phyloP scores from a whole-genome alignment of 1,140 invertebrate species.

The Drosophila quadrilineata region DNA sequence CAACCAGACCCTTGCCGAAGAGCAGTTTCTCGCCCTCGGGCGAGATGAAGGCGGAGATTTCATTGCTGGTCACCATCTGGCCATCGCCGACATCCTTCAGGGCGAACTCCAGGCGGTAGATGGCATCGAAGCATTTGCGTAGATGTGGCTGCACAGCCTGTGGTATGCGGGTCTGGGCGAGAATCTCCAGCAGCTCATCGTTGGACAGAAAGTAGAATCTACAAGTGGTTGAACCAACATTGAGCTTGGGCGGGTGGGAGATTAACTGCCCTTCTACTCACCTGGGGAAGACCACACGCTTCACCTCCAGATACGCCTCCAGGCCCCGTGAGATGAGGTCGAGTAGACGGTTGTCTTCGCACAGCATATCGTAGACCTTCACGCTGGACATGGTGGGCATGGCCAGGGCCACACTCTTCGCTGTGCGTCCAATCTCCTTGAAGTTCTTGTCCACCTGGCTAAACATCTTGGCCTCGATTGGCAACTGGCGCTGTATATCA shows the following conservation, averaged over 20 bases:
- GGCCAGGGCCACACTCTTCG: conserved; percentile 87
- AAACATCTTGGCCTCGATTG: conserved; percentile 92
- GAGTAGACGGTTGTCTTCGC: conserved; percentile 89
- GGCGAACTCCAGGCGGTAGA: conserved; percentile 90
- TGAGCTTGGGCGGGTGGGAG: not conserved
- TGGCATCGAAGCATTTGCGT: conserved; percentile 94
- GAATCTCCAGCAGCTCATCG: conserved; percentile 95
- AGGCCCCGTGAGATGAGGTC: conserved; percentile 92
- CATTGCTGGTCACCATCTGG: conserved; percentile 84
- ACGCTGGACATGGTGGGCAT: conserved; percentile 86
- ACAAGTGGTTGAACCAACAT: too few species aligned
- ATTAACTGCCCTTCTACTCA: not conserved
- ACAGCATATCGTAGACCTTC: conserved; percentile 87
- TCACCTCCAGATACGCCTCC: conserved; percentile 92
- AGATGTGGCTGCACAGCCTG: conserved; percentile 94
- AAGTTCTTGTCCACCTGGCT: conserved; percentile 92
- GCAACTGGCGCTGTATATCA: conserved; percentile 93
- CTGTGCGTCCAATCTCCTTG: conserved; percentile 91
- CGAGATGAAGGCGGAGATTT: conserved; percentile 93
- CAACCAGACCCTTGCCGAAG: conserved; percentile 90
- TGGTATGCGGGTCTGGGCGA: conserved; percentile 93
- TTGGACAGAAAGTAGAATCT: conserved; percentile 96
- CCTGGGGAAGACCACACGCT: conserved; percentile 93
- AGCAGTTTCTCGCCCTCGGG: conserved; percentile 91
- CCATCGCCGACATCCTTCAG: conserved; percentile 80